A percentile compares a stretch with the other conserved stretches of the same genome.
Evolutionary conservation across 2,113 vertebrate genomes (phyloP).

Genomic region (Origma solitaria): DNA sequence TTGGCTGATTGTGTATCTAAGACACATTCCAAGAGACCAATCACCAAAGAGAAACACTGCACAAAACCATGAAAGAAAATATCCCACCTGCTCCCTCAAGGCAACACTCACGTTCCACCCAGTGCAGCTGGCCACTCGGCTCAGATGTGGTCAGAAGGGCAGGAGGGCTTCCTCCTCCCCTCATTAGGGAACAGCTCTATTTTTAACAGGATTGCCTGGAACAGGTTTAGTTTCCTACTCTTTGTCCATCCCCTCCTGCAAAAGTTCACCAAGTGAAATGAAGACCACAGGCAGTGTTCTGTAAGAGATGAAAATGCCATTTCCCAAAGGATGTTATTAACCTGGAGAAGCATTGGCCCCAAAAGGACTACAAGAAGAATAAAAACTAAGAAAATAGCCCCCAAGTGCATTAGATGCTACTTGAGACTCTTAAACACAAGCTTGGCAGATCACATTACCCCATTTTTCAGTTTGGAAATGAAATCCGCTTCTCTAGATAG

Average conservation of each 20-base stretch:
- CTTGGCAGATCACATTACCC: background rate
- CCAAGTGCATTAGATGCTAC: background rate
- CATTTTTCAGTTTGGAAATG: background rate
- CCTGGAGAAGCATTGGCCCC: background rate
- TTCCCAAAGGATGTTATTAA: conserved; percentile 10
- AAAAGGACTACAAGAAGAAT: background rate
- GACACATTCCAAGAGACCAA: background rate
- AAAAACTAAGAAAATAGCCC: background rate
- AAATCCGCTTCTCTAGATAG: background rate
- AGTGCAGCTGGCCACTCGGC: background rate
- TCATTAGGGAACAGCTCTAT: accelerated
- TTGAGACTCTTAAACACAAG: background rate
- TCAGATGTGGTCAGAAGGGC: background rate
- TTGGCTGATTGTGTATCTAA: background rate
- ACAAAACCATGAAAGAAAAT: background rate
- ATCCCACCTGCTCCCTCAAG: background rate
- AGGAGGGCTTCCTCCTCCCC: background rate
- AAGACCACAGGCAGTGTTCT: background rate
- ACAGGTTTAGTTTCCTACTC: background rate
- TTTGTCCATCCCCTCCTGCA: background rate
- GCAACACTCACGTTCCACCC: background rate
- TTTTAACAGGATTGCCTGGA: background rate
- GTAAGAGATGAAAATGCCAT: background rate
- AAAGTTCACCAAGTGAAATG: background rate
- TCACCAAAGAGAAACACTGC: background rate